phyloP scores from a whole-genome alignment of 2,797 vertebrate species.

The Gouania willdenowi region DNA sequence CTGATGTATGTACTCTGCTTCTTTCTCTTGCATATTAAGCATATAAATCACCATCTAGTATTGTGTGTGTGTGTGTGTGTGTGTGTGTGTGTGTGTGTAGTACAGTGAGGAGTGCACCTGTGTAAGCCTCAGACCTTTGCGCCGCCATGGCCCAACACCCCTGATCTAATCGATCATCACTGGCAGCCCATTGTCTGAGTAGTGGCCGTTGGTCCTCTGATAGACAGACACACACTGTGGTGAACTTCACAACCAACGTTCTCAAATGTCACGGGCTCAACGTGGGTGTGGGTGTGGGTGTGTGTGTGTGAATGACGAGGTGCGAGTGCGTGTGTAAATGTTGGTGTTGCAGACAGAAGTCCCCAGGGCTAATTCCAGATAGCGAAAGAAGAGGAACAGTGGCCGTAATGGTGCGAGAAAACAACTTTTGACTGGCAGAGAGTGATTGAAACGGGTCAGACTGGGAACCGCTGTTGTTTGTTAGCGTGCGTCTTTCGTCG shows the following conservation, averaged over 20 bases:
- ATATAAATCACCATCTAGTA: not conserved
- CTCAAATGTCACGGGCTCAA: slow-evolving; percentile 57
- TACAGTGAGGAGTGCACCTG: slow-evolving; percentile 25
- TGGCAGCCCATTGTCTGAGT: slow-evolving; percentile 36
- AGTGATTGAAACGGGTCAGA: slow-evolving; percentile 50
- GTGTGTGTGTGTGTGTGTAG: not conserved
- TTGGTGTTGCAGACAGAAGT: slow-evolving; percentile 12
- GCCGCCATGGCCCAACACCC: slow-evolving; percentile 2
- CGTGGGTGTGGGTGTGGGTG: not conserved
- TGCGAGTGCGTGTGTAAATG: not conserved
- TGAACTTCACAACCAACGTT: slow-evolving; percentile 40
- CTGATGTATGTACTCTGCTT: no score
- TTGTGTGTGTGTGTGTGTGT: not conserved
- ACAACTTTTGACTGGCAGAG: slow-evolving; percentile 39
- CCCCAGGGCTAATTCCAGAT: not conserved
- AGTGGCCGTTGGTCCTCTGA: slow-evolving; percentile 24
- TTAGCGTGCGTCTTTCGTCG: slow-evolving; percentile 48
- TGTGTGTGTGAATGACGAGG: not conserved
- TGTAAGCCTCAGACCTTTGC: slow-evolving; percentile 29
- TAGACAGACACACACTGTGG: slow-evolving; percentile 25
- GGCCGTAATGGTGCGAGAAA: slow-evolving; percentile 24
- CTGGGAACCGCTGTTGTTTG: slow-evolving; percentile 55
- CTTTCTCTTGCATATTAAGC: not conserved
- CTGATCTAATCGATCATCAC: slow-evolving; percentile 43
- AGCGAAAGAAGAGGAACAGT: slow-evolving; percentile 3